These are phyloP conservation scores for Gobio occitaniae DNA, from an alignment of 2,797 vertebrate species.

Conservation along the genomic window DNA sequence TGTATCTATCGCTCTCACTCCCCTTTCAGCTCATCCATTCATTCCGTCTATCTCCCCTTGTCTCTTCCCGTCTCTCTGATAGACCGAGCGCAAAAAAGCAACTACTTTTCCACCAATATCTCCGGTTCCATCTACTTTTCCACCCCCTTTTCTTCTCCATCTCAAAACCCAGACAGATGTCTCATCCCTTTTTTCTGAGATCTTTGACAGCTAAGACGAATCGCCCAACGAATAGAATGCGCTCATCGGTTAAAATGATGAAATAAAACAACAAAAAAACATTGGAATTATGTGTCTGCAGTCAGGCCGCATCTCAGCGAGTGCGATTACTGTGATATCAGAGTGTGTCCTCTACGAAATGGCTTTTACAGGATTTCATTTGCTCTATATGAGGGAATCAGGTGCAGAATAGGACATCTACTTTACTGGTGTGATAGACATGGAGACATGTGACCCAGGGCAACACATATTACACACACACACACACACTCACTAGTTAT, in stretches of 20 bases:
- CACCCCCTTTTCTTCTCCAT: conserved; percentile 31
- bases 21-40: conserved; percentile 56
- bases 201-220: conserved; percentile 36
- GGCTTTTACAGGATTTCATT: conserved; percentile 47
- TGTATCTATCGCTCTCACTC: conserved; percentile 55
- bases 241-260: conserved; percentile 34
- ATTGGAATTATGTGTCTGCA: conserved; percentile 41
- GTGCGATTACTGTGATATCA: conserved; percentile 23
- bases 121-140: conserved; percentile 53
- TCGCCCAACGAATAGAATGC: conserved; percentile 2
- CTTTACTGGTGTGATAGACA: conserved; percentile 51
- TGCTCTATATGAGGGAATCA: conserved; percentile 51
- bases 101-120: conserved; percentile 54
- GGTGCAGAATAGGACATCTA: conserved; percentile 50
- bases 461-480: conserved; percentile 23
- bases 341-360: conserved; percentile 41
- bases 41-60: conserved; percentile 50
- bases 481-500: conserved; percentile 37
- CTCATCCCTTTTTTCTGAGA: conserved; percentile 40
- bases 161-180: conserved; percentile 49
- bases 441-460: conserved; percentile 32
- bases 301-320: background rate
- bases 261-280: conserved; percentile 37
- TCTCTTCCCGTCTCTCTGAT: conserved; percentile 53
- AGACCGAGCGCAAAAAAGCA: conserved; percentile 47